A percentile compares a stretch with the other conserved stretches of the same genome.
phyloP scores from a whole-genome alignment of 1,140 invertebrate species.

The Prorops nasuta region DNA sequence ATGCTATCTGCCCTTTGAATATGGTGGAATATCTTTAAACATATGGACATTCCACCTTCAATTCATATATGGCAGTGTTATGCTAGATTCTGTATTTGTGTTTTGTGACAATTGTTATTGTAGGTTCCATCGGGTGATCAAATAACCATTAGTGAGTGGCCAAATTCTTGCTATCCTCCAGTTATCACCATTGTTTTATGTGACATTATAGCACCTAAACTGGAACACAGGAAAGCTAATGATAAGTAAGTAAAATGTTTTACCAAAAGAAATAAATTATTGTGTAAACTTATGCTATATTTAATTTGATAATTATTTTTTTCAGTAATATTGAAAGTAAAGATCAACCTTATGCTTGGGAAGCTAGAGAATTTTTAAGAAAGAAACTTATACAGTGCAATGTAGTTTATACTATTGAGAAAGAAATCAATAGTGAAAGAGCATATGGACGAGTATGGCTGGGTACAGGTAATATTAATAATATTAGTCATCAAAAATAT shows the following conservation, averaged over 20 bases:
- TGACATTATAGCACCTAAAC: slow-evolving; percentile 87
- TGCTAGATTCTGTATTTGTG: too few relatives aligned
- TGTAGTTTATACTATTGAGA: slow-evolving; percentile 77
- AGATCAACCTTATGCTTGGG: slow-evolving; percentile 95
- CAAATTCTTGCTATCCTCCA: slow-evolving; percentile 76
- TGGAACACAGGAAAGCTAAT: slow-evolving; percentile 66
- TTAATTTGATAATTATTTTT: neutral
- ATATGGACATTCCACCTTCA: too few relatives aligned
- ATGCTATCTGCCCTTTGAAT: too few relatives aligned
- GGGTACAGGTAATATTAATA: slow-evolving; percentile 72
- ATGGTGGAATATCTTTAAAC: too few relatives aligned
- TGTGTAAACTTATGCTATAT: neutral
- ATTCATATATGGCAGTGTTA: too few relatives aligned
- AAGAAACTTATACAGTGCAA: slow-evolving; percentile 90
- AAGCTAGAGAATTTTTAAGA: slow-evolving; percentile 89
- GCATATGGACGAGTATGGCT: slow-evolving; percentile 88
- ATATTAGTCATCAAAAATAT: too few relatives aligned
- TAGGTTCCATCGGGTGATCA: slow-evolving; percentile 49
- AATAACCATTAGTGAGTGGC: slow-evolving; percentile 45
- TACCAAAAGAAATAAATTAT: neutral
- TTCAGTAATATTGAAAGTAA: slow-evolving; percentile 63
- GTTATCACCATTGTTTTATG: slow-evolving; percentile 89
- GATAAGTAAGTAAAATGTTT: slow-evolving; percentile 24
- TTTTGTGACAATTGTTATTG: slow-evolving; percentile 10
- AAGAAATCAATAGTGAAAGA: slow-evolving; percentile 70